A percentile compares a stretch with the other conserved stretches of the same genome.
Evolutionary conservation across 2,797 vertebrate genomes (phyloP).

Genomic region (Enteromius argenteus): DNA sequence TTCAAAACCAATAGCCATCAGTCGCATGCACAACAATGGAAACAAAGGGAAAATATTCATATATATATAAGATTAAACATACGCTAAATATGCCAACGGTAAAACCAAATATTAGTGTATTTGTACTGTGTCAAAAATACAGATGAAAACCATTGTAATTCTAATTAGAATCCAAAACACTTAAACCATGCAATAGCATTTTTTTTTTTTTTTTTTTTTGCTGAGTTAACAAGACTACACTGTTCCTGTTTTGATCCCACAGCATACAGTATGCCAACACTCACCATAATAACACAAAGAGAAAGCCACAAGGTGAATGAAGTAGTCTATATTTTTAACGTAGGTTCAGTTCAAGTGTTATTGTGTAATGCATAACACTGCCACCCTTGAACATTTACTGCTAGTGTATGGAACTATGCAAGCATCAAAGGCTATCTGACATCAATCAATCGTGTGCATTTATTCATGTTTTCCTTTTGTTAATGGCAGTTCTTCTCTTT

Average conservation of each 20-base stretch:
- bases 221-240: neutral
- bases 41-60: neutral
- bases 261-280: neutral
- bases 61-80: neutral
- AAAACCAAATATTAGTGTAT: neutral
- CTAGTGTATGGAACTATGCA: neutral
- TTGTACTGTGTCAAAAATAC: neutral
- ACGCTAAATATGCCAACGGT: neutral
- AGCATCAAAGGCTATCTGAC: neutral
- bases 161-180: too few species aligned
- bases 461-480: neutral
- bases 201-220: neutral
- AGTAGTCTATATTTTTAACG: neutral
- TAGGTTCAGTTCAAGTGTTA: neutral
- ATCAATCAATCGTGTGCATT: neutral
- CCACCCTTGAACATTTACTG: neutral
- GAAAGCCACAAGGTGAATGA: neutral
- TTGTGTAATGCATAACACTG: neutral
- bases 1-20: conserved; percentile 25
- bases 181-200: neutral
- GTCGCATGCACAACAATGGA: conserved; percentile 2
- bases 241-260: neutral
- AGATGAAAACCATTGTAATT: too few species aligned
- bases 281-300: neutral
- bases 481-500: neutral